These are phyloP conservation scores for Metalampra italica DNA, from an alignment of 2,888 invertebrate species.

Conservation along the genomic window DNA sequence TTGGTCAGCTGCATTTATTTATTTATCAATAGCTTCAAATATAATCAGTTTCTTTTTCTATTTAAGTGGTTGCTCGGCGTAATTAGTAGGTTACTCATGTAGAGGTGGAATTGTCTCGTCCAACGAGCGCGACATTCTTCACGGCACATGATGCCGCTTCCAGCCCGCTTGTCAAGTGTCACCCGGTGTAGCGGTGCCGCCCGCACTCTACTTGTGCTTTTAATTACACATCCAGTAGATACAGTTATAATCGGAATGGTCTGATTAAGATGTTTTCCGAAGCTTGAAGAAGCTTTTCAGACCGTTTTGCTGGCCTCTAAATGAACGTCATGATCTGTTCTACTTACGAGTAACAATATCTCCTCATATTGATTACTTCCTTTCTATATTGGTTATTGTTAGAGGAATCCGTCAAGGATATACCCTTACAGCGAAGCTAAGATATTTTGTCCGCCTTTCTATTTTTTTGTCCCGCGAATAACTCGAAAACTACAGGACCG, in stretches of 20 bases:
- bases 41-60: not conserved
- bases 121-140: conserved; percentile 36
- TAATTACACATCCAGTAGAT: conserved; percentile 45
- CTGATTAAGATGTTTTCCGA: conserved; percentile 7
- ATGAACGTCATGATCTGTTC: no score
- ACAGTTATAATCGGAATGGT: conserved; percentile 6
- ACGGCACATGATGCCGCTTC: conserved; percentile 40
- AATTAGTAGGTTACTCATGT: not conserved
- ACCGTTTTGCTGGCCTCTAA: no score
- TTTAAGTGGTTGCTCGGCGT: not conserved
- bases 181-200: conserved; percentile 58
- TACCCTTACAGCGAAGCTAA: no score
- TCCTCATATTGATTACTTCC: no score
- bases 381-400: no score
- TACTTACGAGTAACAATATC: no score
- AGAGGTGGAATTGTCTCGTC: not conserved
- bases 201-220: conserved; percentile 68
- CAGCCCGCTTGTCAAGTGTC: conserved; percentile 64
- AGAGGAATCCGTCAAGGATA: no score
- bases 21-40: not conserved
- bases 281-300: not conserved
- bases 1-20: not conserved
- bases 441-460: no score
- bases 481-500: no score
- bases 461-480: no score